Conservation (phyloP, 2,797 vertebrate species). For the Borostomias antarcticus region DNA sequence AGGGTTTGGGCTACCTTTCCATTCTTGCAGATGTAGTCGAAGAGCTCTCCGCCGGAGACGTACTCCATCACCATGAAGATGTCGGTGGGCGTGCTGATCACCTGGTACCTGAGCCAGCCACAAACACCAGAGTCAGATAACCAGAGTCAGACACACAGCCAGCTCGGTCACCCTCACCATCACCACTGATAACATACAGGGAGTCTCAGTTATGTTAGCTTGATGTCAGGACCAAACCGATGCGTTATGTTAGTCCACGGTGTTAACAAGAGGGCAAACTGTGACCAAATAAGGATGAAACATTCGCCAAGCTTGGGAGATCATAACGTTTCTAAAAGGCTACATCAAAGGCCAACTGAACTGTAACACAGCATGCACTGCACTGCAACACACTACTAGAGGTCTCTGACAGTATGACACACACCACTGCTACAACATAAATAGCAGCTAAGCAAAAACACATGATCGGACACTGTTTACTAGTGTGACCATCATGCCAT, state of each 20-base stretch:
- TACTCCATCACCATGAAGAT: conserved; percentile 99
- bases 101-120: conserved; percentile 87
- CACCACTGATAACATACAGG: too few species aligned
- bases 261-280: background rate
- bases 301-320: background rate
- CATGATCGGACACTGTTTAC: background rate
- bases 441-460: background rate
- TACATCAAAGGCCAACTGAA: background rate
- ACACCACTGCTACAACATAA: background rate
- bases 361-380: background rate
- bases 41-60: conserved; percentile 97
- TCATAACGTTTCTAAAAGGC: background rate
- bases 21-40: conserved; percentile 99
- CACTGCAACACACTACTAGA: background rate
- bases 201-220: too few species aligned
- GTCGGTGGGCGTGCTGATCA: conserved; percentile 98
- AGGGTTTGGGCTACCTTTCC: conserved; percentile 85
- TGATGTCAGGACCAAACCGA: too few species aligned
- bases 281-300: background rate
- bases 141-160: background rate
- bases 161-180: too few species aligned
- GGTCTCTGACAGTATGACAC: background rate
- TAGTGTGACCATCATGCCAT: too few species aligned
- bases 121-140: background rate
- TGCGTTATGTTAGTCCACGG: background rate